Conservation (phyloP, 1,140 invertebrate genomes). For the Dysdera silvatica region DNA sequence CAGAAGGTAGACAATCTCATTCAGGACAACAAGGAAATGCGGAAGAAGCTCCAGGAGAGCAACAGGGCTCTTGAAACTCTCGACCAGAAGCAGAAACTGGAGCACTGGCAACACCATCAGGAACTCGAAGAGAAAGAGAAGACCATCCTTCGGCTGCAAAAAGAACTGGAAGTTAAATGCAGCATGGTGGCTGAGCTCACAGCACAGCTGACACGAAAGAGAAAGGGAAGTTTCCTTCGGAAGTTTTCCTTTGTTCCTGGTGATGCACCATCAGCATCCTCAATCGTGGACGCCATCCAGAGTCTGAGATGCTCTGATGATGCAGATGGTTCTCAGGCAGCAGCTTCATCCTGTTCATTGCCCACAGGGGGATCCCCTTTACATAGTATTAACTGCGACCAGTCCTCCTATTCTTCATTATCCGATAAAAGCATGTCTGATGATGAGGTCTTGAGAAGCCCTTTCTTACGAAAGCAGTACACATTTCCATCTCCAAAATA, state of each 20-base stretch:
- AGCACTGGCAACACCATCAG: constrained; percentile 23
- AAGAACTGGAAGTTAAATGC: constrained; percentile 17
- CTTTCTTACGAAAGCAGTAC: no score
- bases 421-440: constrained; percentile 23
- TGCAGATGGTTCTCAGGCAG: no score
- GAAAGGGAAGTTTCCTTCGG: constrained; percentile 14
- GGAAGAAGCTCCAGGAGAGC: constrained; percentile 10
- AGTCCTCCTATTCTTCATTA: constrained; percentile 23
- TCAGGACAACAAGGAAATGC: constrained; percentile 12
- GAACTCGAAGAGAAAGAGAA: constrained; percentile 15
- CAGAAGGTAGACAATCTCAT: constrained; percentile 14
- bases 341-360: no score
- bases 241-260: constrained; percentile 6
- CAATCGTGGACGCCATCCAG: no score
- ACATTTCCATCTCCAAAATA: no score
- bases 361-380: no score
- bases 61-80: constrained; percentile 18
- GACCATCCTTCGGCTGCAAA: constrained; percentile 5
- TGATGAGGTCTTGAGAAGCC: constrained; percentile 8
- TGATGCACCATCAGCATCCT: constrained; percentile 13
- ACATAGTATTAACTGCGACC: no score
- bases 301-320: no score
- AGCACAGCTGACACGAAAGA: background rate
- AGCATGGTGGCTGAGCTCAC: background rate
- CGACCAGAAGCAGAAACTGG: constrained; percentile 23